Base-by-base conservation (phyloP, 2,888 invertebrate genomes). In the Dione juno region DNA sequence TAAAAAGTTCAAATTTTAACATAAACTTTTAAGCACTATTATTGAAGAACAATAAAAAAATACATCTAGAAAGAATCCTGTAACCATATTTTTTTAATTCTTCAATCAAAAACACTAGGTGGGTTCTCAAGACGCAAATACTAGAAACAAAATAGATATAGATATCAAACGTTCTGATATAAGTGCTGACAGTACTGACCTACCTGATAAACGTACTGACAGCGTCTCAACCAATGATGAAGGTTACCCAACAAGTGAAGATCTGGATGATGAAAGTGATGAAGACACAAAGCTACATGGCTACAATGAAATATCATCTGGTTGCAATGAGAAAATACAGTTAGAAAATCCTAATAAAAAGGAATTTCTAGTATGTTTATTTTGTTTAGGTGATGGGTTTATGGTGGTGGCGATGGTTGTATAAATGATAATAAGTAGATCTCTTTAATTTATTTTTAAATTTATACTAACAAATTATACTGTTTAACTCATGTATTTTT, bases 311-410 rank as follows among this genome's bases (percentile, higher is more conserved):
- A 88, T 88, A 57, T 80, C 90, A 3, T 79, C 85, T 0, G 90
- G 89, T 0, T 92, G 91, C 75, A 85, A 84, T 13, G 76, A 87
- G 40, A 79, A 84, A 37, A 89, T 92, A 72, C 89, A 93, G 54
- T 72, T 92, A 21, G 92, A 93, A 75, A 86, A 92, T 77, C 88
- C 88, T 1, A 75, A 87, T 72, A 92, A 92, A 66, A 92, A 84
- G 71, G 93, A 93, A 66, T 69, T 82, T 10, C 81, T 92, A 68
- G 92, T 93, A 89, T 86, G 91, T 77, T 58, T 37, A 58, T 64
- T 67, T 64, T 41, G 8, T 21, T 64, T 67, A 53, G 78, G 78
- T 79, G 79, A 37, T 76, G 78, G 79, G 28, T 58, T 35, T 45
- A 63, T 72, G 70, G 70, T 77, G 70, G 11, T 40, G 45, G 37